These are phyloP conservation scores for Euzetes globulus DNA, from an alignment of 2,888 invertebrate genomes.

Conservation along the genomic window DNA sequence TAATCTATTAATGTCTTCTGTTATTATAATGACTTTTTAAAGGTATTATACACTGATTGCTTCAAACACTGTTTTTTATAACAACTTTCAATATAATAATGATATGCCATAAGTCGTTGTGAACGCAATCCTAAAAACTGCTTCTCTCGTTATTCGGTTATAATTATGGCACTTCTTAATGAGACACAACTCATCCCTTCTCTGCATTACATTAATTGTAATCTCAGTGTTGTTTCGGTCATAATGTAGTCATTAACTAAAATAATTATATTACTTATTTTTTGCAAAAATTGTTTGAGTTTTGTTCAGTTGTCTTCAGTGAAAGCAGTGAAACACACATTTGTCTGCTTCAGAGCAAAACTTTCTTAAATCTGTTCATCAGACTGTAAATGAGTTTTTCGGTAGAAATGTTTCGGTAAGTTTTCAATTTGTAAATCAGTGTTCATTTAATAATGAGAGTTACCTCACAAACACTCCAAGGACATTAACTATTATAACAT, in stretches of 20 bases:
- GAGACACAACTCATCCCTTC: background rate
- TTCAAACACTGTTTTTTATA: background rate
- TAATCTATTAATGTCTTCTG: conserved; percentile 17
- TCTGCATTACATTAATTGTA: background rate
- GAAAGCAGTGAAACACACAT: too few relatives aligned
- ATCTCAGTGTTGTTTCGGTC: conserved; percentile 4
- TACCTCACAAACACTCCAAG: conserved; percentile 8
- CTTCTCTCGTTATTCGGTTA: background rate
- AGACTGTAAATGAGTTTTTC: conserved; percentile 5
- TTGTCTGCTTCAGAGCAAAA: background rate
- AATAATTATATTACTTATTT: conserved; percentile 9
- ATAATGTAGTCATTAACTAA: conserved; percentile 10
- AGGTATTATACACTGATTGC: background rate
- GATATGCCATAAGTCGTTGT: background rate
- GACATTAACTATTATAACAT: background rate
- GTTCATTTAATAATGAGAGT: conserved; percentile 6
- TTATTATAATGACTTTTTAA: conserved; percentile 18
- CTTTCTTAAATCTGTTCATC: background rate
- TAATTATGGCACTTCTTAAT: conserved; percentile 21
- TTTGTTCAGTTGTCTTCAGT: background rate
- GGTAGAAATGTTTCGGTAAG: conserved; percentile 16
- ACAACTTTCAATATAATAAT: background rate
- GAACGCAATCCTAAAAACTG: background rate
- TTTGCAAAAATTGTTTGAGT: background rate
- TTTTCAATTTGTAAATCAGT: conserved; percentile 16